Percentiles rank a stretch among this genome's conserved stretches.
Evolutionary conservation across 2,888 invertebrate genomes (phyloP).

Genomic region (Cordilura impudica): DNA sequence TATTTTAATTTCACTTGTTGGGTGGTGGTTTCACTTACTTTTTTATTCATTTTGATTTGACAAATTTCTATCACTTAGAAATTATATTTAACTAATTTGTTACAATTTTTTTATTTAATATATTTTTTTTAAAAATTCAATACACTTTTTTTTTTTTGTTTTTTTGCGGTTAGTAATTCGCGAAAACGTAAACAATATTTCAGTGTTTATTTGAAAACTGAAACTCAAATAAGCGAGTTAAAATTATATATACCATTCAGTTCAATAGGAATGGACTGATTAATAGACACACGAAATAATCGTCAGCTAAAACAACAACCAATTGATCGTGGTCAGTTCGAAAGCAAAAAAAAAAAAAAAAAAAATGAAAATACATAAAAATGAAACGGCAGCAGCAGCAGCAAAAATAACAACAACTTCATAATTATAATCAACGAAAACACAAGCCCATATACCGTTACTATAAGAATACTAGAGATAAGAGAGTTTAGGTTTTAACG

Average conservation of each 20-base stretch:
- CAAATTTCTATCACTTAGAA: background rate
- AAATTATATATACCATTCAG: conserved; percentile 53
- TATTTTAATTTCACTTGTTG: too few relatives aligned
- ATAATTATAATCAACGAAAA: background rate
- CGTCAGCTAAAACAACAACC: conserved; percentile 34
- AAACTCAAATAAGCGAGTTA: conserved; percentile 48
- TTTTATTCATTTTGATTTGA: conserved; percentile 43
- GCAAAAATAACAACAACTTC: conserved; percentile 6
- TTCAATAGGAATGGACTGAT: conserved; percentile 39
- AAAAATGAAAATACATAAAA: too few relatives aligned
- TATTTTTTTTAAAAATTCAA: too few relatives aligned
- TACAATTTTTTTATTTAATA: background rate
- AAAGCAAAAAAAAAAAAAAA: too few relatives aligned
- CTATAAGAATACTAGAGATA: background rate
- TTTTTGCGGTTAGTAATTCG: background rate
- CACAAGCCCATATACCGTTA: conserved; percentile 12
- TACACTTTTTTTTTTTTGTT: conserved; percentile 2
- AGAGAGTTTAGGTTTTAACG: background rate
- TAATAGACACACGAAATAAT: conserved; percentile 5
- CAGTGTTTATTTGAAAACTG: conserved; percentile 46
- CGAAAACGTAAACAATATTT: conserved; percentile 14
- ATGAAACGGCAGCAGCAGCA: conserved; percentile 19
- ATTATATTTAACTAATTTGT: background rate
- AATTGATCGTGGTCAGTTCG: conserved; percentile 11
- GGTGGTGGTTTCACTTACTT: conserved; percentile 54